phyloP scores from a whole-genome alignment of 2,113 vertebrate species.

The Elephas maximus region DNA sequence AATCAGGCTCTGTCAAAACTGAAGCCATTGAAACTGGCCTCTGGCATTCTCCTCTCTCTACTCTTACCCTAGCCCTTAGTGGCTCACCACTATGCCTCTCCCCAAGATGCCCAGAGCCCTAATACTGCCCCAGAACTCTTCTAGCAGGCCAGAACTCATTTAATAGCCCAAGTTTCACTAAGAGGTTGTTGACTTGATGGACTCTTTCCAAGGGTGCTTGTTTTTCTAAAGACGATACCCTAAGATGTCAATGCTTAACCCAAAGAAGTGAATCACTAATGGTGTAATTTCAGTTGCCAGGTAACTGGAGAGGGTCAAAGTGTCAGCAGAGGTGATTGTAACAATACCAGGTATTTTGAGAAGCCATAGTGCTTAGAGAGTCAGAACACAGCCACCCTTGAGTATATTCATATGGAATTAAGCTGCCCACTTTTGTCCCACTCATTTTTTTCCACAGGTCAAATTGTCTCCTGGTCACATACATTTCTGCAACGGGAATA shows the following conservation, averaged over 20 bases:
- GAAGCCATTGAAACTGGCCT: not conserved
- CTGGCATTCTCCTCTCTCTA: too few species aligned
- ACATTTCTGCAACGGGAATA: constrained; percentile 54
- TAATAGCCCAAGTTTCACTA: not conserved
- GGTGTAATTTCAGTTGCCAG: constrained; percentile 8
- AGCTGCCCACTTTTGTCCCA: not conserved
- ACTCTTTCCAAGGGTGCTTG: not conserved
- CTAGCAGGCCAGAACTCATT: not conserved
- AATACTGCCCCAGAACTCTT: not conserved
- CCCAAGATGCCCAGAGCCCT: not conserved
- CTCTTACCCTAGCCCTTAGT: not conserved
- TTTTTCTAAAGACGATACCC: not conserved
- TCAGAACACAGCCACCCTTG: not conserved
- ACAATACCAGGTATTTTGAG: constrained; percentile 47
- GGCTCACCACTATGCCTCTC: not conserved
- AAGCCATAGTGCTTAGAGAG: constrained; percentile 32
- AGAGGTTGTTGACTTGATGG: not conserved
- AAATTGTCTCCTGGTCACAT: constrained; percentile 29
- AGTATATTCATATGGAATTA: constrained; percentile 45
- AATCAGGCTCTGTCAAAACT: constrained; percentile 24
- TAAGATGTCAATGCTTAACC: not conserved
- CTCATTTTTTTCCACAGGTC: constrained; percentile 54
- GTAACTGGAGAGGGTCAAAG: not conserved
- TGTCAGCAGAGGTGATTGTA: constrained; percentile 21
- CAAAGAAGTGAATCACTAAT: constrained; percentile 49